Base-by-base conservation (phyloP, 2,113 vertebrate genomes). In the Pterocles orientalis region DNA sequence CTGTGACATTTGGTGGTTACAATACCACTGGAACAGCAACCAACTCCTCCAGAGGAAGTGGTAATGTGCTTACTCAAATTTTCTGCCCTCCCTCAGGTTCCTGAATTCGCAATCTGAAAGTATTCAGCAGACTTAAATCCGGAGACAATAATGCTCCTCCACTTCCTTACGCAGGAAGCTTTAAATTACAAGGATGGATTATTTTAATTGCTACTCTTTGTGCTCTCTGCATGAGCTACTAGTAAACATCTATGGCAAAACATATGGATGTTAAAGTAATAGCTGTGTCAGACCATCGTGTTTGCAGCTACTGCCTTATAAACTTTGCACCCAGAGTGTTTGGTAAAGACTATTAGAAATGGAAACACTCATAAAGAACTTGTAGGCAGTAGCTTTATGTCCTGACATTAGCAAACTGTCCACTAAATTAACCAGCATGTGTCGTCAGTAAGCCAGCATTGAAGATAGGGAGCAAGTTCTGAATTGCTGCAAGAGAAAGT, bases 111-210 rank as follows among this genome's bases (percentile, higher is more conserved):
- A 96, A 96, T 96, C 43, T 95, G 95, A 95, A 96, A 96, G 91
- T 56, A 82, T 72, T 88, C 70, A 84, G 47, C 66, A 79, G 82
- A 28, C 69, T 94, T 95, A 86, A 94, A 88, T 95, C 86, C 3
- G 51, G 91, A 97, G 87, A 95, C 94, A 85, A 84, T 97, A 97
- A 95, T 82, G 92, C 58, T 92, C 62, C 77, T 82, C 85, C 91
- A 75, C 95, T 98, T 98, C 98, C 97, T 95, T 68, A 86, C 3
- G 3, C 97, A 98, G 98, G 98, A 98, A 98, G 93, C 94, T 97
- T 97, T 95, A 98, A 98, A 98, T 98, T 98, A 97, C 96, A 93
- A 95, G 96, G 95, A 95, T 95, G 91, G 90, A 90, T 96, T 97
- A 93, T 89, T 96, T 97, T 98, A 98, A 97, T 98, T 98, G 96